Base-by-base conservation (phyloP, 2,888 invertebrate genomes). In the Drosophila cognata region DNA sequence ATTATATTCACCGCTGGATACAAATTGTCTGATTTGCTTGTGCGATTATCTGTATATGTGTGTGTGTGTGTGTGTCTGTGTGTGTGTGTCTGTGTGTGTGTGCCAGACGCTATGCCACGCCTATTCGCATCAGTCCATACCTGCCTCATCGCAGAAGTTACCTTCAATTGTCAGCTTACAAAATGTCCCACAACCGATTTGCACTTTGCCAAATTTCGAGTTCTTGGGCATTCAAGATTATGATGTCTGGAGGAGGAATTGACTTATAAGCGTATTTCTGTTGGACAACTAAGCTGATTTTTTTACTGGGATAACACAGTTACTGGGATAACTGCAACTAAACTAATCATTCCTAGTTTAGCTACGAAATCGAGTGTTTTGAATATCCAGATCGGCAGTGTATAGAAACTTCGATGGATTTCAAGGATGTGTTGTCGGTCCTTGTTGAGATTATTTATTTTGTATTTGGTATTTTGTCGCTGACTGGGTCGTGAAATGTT, bases 1-100 rank as follows among this genome's bases (percentile, higher is more conserved):
- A 88, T 88, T 88, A 88, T 85, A 82, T 80, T 89, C 88, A 69
- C 88, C 85, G 88, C 88, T 85, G 88, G 88, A 87, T 88, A 89
- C 88, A 89, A 89, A 88, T 89, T 88, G 89, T 88, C 88, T 89
- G 89, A 88, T 86, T 86, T 86, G 83, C 79, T 76, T 78, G 69
- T 75, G 70, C 74, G 60, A 53, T 60, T 55, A 61, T 68, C 29
- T 25, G 51, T 41, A 38, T 41, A 28, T 25, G 21, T 13, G 11
- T 18, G 21, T 25, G 21, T 8, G 31, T 13, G 21, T 21, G 46
- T 18, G 46, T 13, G 21, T 21, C 41, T 18, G 46, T 35, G 21
- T 21, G 21, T 21, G 1, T 21, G 5, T 66, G 29, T 28, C 28
- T 46, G 16, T 68, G 50, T 36, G 56, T 64, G 70, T 61, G 46